Evolutionary conservation across 2,113 vertebrate genomes (phyloP), one percentile per base, ranked within the genome.

Genomic region (Dromaius novaehollandiae): DNA sequence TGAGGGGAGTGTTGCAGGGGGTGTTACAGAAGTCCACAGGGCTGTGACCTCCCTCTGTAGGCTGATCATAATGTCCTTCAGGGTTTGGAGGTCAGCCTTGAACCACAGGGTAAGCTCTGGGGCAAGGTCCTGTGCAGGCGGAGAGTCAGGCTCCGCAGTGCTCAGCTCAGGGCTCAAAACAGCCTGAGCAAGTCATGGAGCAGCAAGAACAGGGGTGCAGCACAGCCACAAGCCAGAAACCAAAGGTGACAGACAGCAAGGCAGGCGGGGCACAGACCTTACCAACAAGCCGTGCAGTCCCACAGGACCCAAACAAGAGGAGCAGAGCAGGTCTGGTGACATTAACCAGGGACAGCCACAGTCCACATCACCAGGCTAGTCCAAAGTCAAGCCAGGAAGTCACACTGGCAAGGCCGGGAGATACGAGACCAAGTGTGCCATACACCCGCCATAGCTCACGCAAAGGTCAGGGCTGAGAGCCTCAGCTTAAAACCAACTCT

Each of bases 401-500:
- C 56, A 17, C 56, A 10, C 56, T 60, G 32, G 56, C 8, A 19
- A 60, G 30, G 56, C 30, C 56, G n/a, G 34, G 50, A 68, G 2
- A 32, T 20, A 28, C 21, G 9, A 76, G 32, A 25, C 36, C 51
- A 36, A 42, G 4, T 30, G 3, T 22, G 10, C 30, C 2, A 0
- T 8, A 48, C 22, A 5, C 30, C 32, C 28, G 4, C 13, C 0
- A 7, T 50, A 56, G 81, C 58, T 80, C 70, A 14, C 50, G 50
- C 3, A 2, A 38, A 2, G 32, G 34, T 36, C 40, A 28, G 3
- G 34, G 0, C 2, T 9, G 13, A 2, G 0, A 10, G 34, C 21
- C 79, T 80, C 6, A 4, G 86, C 55, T 86, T 44, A 65, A 66
- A 83, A 4, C 64, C 48, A 51, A 82, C 61, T 78, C 30, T 15